Evolutionary conservation across 37 sponge, comb jelly and placozoan genomes (phyloP).

Genomic region (Halichondria panicea): DNA sequence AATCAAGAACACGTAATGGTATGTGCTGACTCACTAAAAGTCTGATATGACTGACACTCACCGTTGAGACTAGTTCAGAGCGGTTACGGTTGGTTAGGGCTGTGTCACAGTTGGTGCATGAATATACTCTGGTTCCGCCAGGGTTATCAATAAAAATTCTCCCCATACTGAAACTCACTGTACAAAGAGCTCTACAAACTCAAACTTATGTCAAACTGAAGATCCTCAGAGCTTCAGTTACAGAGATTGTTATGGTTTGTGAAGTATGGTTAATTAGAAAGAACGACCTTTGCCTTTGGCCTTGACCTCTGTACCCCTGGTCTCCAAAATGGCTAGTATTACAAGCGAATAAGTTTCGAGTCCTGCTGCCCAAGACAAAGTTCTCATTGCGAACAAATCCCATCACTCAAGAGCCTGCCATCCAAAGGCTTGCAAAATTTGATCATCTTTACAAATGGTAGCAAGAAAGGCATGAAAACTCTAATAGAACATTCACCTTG

Average conservation of each 20-base stretch:
- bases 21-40: too few relatives aligned
- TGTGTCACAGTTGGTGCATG: slow-evolving; percentile 93
- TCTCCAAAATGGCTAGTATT: too few relatives aligned
- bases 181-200: too few relatives aligned
- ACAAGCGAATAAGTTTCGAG: slow-evolving; percentile 27
- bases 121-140: slow-evolving; percentile 86
- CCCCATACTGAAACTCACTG: too few relatives aligned
- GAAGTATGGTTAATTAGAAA: too few relatives aligned
- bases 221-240: too few relatives aligned
- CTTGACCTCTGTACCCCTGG: too few relatives aligned
- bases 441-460: slow-evolving; percentile 82
- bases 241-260: too few relatives aligned
- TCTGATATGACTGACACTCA: slow-evolving; percentile 23
- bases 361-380: slow-evolving; percentile 75
- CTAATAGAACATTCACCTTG: slow-evolving; percentile 49
- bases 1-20: not conserved
- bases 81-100: slow-evolving; percentile 93
- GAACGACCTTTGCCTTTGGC: too few relatives aligned
- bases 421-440: slow-evolving; percentile 56
- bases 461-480: not conserved
- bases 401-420: slow-evolving; percentile 36
- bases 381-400: slow-evolving; percentile 71
- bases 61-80: slow-evolving; percentile 89
- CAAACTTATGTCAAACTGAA: too few relatives aligned
- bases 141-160: slow-evolving; percentile 94